Conservation (phyloP, 92 coral and sea anemone species). For the Parazoanthus atlanticus region DNA sequence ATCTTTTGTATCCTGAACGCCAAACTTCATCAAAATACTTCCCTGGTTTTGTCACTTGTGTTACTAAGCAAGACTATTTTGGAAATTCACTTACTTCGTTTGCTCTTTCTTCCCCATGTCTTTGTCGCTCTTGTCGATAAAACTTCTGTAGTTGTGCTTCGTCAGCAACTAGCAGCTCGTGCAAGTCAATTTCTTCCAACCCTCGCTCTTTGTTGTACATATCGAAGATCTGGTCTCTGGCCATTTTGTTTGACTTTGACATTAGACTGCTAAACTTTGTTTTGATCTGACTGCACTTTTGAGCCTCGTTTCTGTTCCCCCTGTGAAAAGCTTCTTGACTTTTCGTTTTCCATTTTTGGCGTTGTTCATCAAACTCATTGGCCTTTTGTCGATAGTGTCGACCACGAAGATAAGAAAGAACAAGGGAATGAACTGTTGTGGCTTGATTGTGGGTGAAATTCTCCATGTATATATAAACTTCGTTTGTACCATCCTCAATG, state of each 20-base stretch:
- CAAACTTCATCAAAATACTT: too few relatives aligned
- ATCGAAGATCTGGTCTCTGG: constrained; percentile 42
- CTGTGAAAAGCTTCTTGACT: constrained; percentile 4
- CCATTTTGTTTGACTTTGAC: constrained; percentile 47
- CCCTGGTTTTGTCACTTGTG: background rate
- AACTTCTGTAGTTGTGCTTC: constrained; percentile 25
- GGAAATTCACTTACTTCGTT: background rate
- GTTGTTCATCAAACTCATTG: constrained; percentile 43
- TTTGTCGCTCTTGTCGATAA: constrained; percentile 1
- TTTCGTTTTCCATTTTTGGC: constrained; percentile 40
- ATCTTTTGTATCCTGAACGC: too few relatives aligned
- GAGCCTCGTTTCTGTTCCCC: background rate
- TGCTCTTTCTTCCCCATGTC: background rate
- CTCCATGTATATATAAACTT: background rate
- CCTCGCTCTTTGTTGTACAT: constrained; percentile 44
- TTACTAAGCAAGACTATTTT: background rate
- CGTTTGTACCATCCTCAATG: background rate
- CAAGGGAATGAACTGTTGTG: constrained; percentile 7
- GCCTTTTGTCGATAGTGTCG: constrained; percentile 52
- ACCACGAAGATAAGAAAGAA: constrained; percentile 37
- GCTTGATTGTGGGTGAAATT: background rate
- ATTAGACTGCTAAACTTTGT: constrained; percentile 41
- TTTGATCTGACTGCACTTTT: constrained; percentile 45
- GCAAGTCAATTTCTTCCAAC: constrained; percentile 50
- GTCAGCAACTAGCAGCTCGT: constrained; percentile 60